Evolutionary conservation across 2,888 invertebrate species (phyloP).

Genomic region (Nowickia ferox): DNA sequence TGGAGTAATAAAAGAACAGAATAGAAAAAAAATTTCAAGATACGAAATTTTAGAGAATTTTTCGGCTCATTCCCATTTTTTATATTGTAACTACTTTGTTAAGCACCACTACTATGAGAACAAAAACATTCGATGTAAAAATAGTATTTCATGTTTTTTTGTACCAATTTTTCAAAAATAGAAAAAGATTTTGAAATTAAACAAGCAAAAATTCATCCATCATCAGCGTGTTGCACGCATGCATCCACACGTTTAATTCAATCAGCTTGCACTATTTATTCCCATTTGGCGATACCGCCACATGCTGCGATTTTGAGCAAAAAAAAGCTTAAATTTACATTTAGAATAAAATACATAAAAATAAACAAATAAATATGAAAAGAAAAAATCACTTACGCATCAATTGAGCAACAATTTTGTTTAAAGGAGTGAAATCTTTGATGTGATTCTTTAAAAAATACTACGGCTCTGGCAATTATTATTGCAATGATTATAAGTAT

Average conservation of each 20-base stretch:
- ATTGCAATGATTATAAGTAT: no score
- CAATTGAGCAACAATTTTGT: not conserved
- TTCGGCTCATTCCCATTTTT: not conserved
- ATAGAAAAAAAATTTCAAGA: no score
- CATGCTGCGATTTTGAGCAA: constrained; percentile 61
- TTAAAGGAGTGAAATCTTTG: constrained; percentile 43
- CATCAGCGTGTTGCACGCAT: constrained; percentile 33
- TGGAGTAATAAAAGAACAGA: no score
- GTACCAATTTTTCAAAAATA: constrained; percentile 10
- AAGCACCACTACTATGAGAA: not conserved
- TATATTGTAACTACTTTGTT: not conserved
- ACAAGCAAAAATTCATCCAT: constrained; percentile 29
- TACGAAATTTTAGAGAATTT: not conserved
- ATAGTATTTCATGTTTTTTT: constrained; percentile 13
- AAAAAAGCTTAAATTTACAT: constrained; percentile 60
- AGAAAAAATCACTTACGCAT: constrained; percentile 47
- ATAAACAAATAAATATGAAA: not conserved
- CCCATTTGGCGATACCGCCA: constrained; percentile 57
- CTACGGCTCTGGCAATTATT: not conserved
- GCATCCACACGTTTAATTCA: constrained; percentile 46
- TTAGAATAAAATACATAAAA: constrained; percentile 23
- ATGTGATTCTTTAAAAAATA: not conserved
- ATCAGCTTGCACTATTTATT: constrained; percentile 35
- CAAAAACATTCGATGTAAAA: constrained; percentile 18
- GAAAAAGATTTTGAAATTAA: constrained; percentile 20